Percentiles rank a stretch among this genome's conserved stretches.
These are phyloP conservation scores for Pollenia labialis DNA, from an alignment of 2,888 invertebrate genomes.

Conservation along the genomic window DNA sequence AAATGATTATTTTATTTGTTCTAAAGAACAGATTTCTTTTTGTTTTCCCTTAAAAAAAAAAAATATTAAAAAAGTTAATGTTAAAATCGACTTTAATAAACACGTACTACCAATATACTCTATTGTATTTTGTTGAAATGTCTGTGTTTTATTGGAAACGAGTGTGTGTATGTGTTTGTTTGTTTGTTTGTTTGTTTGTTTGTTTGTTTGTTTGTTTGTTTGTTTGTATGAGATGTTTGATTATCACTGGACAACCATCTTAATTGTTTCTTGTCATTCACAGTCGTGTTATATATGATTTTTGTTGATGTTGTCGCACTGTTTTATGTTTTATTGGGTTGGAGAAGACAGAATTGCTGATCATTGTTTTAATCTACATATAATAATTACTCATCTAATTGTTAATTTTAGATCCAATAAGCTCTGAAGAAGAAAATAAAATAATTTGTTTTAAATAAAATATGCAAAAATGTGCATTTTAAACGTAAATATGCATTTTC, in stretches of 20 bases:
- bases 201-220: conserved; percentile 14
- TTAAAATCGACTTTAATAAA: conserved; percentile 25
- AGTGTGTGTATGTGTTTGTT: conserved; percentile 8
- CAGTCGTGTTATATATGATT: conserved; percentile 63
- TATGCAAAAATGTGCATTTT: too few relatives aligned
- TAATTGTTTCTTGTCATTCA: conserved; percentile 75
- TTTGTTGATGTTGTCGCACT: conserved; percentile 42
- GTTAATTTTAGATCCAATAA: too few relatives aligned
- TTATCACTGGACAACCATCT: conserved; percentile 75
- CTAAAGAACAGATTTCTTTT: conserved; percentile 14
- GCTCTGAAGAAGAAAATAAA: too few relatives aligned
- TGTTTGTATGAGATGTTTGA: conserved; percentile 62
- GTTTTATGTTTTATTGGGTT: conserved; percentile 28
- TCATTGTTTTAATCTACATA: too few relatives aligned
- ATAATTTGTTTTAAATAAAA: too few relatives aligned
- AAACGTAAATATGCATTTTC: too few relatives aligned
- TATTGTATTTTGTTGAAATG: not conserved
- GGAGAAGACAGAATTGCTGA: not conserved
- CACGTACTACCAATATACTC: conserved; percentile 17
- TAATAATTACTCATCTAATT: too few relatives aligned
- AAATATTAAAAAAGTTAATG: conserved; percentile 30
- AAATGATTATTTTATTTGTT: conserved; percentile 60
- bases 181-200: conserved; percentile 30
- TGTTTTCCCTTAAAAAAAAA: conserved; percentile 1
- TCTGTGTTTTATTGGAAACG: not conserved